Percentiles rank a stretch among this genome's conserved stretches.
These are phyloP conservation scores for Ornithoptera priamus DNA, from an alignment of 2,888 invertebrate genomes.

Conservation along the genomic window DNA sequence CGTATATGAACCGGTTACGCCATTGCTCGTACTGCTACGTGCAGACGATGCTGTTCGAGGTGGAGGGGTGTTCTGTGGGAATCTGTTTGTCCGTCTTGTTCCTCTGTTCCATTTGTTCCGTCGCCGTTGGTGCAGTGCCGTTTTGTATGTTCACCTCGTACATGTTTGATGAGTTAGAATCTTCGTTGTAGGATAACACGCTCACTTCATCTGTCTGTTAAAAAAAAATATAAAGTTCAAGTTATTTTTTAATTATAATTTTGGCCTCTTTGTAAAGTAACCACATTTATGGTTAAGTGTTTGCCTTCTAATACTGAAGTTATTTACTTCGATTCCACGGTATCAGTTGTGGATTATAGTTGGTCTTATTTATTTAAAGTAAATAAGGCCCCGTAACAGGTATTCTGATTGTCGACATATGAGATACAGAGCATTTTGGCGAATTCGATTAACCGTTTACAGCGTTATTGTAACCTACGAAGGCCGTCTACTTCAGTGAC, in stretches of 20 bases:
- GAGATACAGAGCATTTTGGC: too few species aligned
- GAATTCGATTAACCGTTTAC: too few species aligned
- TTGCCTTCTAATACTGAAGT: too few species aligned
- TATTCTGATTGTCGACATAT: too few species aligned
- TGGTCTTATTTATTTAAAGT: too few species aligned
- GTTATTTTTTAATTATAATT: neutral
- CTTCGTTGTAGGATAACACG: conserved; percentile 69
- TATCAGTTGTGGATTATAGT: too few species aligned
- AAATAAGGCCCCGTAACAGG: too few species aligned
- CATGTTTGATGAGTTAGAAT: conserved; percentile 71
- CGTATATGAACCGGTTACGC: conserved; percentile 70
- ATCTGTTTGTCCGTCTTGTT: conserved; percentile 40
- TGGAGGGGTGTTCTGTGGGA: conserved; percentile 46
- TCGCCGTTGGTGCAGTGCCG: conserved; percentile 38
- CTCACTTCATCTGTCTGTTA: conserved; percentile 68
- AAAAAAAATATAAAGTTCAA: neutral
- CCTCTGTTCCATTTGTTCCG: conserved; percentile 33
- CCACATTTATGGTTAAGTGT: too few species aligned
- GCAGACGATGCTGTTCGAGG: conserved; percentile 62
- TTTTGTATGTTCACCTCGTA: conserved; percentile 64
- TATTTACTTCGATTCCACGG: too few species aligned
- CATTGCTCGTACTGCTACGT: conserved; percentile 74
- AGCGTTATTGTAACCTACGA: too few species aligned
- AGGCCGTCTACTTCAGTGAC: too few species aligned
- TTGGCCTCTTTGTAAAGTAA: too few species aligned